Evolutionary conservation across 2,888 invertebrate genomes (phyloP).

Genomic region (Torymus aiolomorphi): DNA sequence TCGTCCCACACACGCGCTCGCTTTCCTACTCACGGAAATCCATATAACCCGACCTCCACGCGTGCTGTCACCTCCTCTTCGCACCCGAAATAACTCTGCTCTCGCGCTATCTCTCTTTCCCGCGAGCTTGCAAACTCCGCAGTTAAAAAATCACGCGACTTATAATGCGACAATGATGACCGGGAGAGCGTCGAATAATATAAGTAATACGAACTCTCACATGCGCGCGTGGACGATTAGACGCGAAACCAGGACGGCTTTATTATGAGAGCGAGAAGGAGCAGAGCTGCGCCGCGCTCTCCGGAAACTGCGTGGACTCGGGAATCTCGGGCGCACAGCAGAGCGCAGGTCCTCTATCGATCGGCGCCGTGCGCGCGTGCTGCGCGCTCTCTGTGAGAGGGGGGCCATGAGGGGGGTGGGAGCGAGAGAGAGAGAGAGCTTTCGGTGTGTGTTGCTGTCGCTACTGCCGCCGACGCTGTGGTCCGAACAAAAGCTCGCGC

Average conservation of each 20-base stretch:
- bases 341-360: conserved; percentile 73
- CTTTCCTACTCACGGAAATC: too few relatives aligned
- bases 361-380: conserved; percentile 46
- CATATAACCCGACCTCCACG: too few relatives aligned
- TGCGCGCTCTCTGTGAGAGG: neutral
- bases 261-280: conserved; percentile 9
- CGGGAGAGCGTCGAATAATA: too few relatives aligned
- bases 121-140: too few relatives aligned
- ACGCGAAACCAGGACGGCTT: conserved; percentile 25
- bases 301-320: conserved; percentile 52
- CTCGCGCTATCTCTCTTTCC: too few relatives aligned
- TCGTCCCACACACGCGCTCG: too few relatives aligned
- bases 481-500: conserved; percentile 35
- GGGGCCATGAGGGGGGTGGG: neutral
- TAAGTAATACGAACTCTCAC: neutral
- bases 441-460: conserved; percentile 5
- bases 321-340: conserved; percentile 60
- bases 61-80: too few relatives aligned
- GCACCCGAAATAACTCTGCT: too few relatives aligned
- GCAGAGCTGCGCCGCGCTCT: neutral
- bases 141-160: too few relatives aligned
- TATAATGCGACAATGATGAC: too few relatives aligned
- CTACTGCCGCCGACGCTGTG: neutral
- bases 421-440: conserved; percentile 1
- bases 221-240: neutral